Evolutionary conservation across 2,797 vertebrate species (phyloP), one percentile per base, ranked within the genome.

Genomic region (Phrynocephalus vlangalii): DNA sequence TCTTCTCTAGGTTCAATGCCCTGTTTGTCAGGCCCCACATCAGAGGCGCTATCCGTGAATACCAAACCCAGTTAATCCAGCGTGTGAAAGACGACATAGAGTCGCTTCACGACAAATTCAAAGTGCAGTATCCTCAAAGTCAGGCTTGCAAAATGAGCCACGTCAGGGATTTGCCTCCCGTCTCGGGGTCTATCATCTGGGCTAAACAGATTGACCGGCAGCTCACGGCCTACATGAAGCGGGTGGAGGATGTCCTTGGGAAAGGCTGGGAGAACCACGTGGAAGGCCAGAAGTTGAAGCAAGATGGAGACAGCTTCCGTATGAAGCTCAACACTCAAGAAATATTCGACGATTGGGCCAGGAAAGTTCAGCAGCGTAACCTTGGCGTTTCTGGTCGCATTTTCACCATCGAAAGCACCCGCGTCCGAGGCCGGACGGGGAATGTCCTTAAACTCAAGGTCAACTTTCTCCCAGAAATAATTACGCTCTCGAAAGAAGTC

Each of bases 181-280:
- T 99, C 80, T 99, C 99, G 0, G 99, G 99, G 50, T 99, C 99
- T 82, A 99, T 99, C 88, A 99, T 99, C 95, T 99, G 99, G 99
- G 99, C 99, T 26, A 99, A 99, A 91, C 99, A 99, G 96, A 99
- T 99, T 1, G 99, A 99, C 92, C 97, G 99, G 8, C 99, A 99
- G 95, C 97, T 99, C 86, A 99, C 99, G 0, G 99, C 99, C 5
- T 99, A 99, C 91, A 99, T 99, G 99, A 99, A 99, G 94, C 98
- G 99, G 0, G 99, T 99, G 88, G 99, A 99, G 89, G 99, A 99
- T 18, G 99, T 99, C 50, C 97, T 99, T 73, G 99, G 99, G 3
- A 99, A 99, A 93, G 99, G 99, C 38, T 99, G 99, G 99, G 99
- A 99, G 95, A 99, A 99, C 95, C 99, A 99, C 0, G 99, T 99